Evolutionary conservation across 2,113 vertebrate genomes (phyloP).

Genomic region (Datnioides undecimradiatus): DNA sequence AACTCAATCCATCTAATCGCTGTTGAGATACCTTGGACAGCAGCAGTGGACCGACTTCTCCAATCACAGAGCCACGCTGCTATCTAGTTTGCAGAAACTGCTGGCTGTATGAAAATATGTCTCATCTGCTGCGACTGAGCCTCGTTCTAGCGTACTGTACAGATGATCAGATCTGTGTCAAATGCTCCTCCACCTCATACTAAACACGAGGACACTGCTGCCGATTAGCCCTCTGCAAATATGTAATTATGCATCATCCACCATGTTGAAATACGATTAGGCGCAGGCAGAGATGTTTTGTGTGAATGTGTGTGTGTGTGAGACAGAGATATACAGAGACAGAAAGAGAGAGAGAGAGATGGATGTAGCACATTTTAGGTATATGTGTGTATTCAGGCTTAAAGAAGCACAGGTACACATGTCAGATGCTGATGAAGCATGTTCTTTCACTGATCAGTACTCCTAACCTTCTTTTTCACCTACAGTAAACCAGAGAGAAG

Average conservation of each 20-base stretch:
- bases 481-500: not conserved
- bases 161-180: slow-evolving; percentile 43
- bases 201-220: slow-evolving; percentile 46
- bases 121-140: not conserved
- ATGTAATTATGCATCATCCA: slow-evolving; percentile 63
- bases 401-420: not conserved
- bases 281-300: slow-evolving; percentile 35
- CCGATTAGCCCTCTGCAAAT: slow-evolving; percentile 62
- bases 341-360: not conserved
- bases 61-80: not conserved
- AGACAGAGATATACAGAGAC: not conserved
- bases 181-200: slow-evolving; percentile 50
- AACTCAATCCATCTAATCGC: not conserved
- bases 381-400: not conserved
- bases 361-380: not conserved
- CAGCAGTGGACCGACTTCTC: not conserved
- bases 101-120: not conserved
- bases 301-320: slow-evolving; percentile 25
- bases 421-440: slow-evolving; percentile 10
- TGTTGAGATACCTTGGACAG: not conserved
- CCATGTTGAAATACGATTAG: slow-evolving; percentile 66
- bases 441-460: slow-evolving; percentile 10
- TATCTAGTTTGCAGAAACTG: not conserved
- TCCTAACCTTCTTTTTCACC: slow-evolving; percentile 9
- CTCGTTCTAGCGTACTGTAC: slow-evolving; percentile 11